These are phyloP conservation scores for Apodemia mormo DNA, from an alignment of 2,888 invertebrate species.

Conservation along the genomic window DNA sequence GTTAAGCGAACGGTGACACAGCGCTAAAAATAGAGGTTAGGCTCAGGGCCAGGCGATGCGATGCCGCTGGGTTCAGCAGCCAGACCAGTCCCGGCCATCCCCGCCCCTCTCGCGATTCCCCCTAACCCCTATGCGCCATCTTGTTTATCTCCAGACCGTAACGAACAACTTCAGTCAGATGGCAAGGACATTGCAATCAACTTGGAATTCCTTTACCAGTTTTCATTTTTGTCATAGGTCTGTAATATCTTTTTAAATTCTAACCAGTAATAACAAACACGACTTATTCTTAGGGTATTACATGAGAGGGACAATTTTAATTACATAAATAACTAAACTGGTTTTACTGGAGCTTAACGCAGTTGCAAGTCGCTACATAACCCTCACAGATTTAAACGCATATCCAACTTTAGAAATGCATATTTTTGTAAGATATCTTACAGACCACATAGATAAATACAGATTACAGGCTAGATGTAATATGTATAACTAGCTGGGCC, in stretches of 20 bases:
- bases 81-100: constrained; percentile 51
- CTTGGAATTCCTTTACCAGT: constrained; percentile 42
- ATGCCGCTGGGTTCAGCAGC: constrained; percentile 47
- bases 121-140: constrained; percentile 64
- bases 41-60: constrained; percentile 53
- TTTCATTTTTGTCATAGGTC: constrained; percentile 31
- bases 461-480: too few relatives aligned
- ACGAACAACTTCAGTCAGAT: constrained; percentile 51
- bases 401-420: not conserved
- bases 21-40: constrained; percentile 76
- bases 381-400: not conserved
- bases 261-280: not conserved
- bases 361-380: constrained; percentile 3
- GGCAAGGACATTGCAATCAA: constrained; percentile 58
- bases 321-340: constrained; percentile 1
- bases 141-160: constrained; percentile 65
- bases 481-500: too few relatives aligned
- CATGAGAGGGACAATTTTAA: not conserved
- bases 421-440: too few relatives aligned
- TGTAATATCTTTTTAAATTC: constrained; percentile 3
- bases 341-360: constrained; percentile 1
- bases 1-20: constrained; percentile 72
- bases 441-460: too few relatives aligned
- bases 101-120: constrained; percentile 56
- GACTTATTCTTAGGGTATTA: not conserved